Evolutionary conservation across 2,797 vertebrate genomes (phyloP).

Genomic region (Sebastes vulpes): DNA sequence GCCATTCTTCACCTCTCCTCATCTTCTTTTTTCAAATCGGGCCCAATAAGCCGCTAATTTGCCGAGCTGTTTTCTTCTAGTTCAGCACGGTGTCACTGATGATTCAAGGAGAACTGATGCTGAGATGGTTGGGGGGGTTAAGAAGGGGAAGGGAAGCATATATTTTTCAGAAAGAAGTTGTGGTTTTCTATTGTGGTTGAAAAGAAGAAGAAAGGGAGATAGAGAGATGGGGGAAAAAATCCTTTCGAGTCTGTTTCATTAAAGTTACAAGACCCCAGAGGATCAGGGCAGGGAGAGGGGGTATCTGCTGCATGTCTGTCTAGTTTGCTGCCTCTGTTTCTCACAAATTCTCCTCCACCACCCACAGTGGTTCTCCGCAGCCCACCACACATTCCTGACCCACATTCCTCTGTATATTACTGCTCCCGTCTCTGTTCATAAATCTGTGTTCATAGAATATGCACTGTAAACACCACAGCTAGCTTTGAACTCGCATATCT

Average conservation of each 20-base stretch:
- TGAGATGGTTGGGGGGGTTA: neutral
- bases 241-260: constrained; percentile 44
- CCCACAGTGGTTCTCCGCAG: constrained; percentile 49
- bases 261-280: constrained; percentile 43
- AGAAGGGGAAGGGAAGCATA: neutral
- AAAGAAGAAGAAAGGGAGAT: constrained; percentile 12
- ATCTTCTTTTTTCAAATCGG: neutral
- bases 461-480: constrained; percentile 38
- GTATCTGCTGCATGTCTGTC: constrained; percentile 23
- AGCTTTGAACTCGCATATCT: constrained; percentile 41
- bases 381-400: constrained; percentile 60
- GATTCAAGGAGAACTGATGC: neutral
- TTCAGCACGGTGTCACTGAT: constrained; percentile 25
- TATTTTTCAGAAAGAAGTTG: constrained; percentile 1
- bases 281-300: constrained; percentile 33
- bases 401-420: constrained; percentile 61
- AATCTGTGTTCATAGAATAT: constrained; percentile 43
- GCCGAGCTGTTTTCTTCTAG: neutral
- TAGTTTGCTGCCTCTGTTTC: constrained; percentile 36
- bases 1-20: neutral
- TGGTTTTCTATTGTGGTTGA: constrained; percentile 24
- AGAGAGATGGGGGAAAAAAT: neutral
- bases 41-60: neutral
- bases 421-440: constrained; percentile 32
- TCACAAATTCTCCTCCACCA: constrained; percentile 39